Conservation (phyloP, 1,140 invertebrate species). For the Tachypleus tridentatus region DNA sequence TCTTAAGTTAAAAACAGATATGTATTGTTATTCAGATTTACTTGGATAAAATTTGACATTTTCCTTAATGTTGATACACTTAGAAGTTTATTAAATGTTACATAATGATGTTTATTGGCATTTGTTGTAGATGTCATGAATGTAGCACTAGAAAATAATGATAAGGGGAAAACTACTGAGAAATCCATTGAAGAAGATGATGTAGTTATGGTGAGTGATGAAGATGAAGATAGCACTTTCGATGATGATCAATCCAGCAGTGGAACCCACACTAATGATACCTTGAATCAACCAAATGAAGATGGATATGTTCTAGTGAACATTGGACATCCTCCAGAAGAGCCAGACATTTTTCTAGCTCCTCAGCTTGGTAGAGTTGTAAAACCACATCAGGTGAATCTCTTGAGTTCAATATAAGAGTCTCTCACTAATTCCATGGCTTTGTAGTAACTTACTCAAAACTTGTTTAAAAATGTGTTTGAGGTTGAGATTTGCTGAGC, state of each 20-base stretch:
- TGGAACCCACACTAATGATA: conserved; percentile 37
- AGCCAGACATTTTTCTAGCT: conserved; percentile 86
- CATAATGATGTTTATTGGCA: too few species aligned
- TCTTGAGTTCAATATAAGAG: too few species aligned
- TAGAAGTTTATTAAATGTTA: too few species aligned
- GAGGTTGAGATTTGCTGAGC: too few species aligned
- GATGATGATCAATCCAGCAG: conserved; percentile 55
- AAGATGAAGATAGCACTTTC: conserved; percentile 36
- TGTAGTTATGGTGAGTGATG: conserved; percentile 42
- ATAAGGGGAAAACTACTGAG: not conserved
- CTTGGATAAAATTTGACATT: too few species aligned
- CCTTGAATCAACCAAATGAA: conserved; percentile 82
- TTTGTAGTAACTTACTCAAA: too few species aligned
- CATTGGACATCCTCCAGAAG: conserved; percentile 80
- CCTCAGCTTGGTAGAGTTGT: conserved; percentile 83
- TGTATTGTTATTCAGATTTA: too few species aligned
- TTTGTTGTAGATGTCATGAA: too few species aligned
- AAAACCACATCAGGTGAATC: conserved; percentile 65
- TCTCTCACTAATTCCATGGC: too few species aligned
- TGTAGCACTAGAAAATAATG: not conserved
- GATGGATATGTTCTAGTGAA: conserved; percentile 88
- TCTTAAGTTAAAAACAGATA: too few species aligned
- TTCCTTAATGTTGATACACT: too few species aligned
- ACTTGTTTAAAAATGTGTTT: too few species aligned
- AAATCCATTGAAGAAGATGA: conserved; percentile 11